phyloP scores from a whole-genome alignment of 1,140 invertebrate genomes.

The Gryon sp. region DNA sequence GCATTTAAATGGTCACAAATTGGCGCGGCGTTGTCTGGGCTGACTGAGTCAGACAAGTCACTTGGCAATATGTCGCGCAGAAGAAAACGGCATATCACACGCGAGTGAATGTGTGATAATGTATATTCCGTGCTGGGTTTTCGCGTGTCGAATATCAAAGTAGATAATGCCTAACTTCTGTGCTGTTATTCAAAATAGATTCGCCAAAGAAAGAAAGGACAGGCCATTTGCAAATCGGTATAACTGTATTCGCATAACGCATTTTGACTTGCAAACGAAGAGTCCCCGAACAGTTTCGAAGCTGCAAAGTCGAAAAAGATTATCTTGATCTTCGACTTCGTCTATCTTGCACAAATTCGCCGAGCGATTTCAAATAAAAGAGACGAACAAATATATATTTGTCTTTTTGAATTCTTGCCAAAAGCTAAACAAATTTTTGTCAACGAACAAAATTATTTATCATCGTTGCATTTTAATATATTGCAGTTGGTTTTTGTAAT shows the following conservation, averaged over 20 bases:
- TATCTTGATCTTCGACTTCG: conserved; percentile 39
- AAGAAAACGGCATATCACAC: conserved; percentile 19
- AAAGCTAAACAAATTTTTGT: conserved; percentile 28
- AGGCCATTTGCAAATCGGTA: conserved; percentile 20
- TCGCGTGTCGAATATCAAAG: conserved; percentile 66
- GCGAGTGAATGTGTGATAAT: conserved; percentile 43
- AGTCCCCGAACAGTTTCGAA: conserved; percentile 22
- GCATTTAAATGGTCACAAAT: conserved; percentile 55
- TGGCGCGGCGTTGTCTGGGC: no score
- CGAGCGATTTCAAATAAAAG: conserved; percentile 17
- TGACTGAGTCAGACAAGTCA: conserved; percentile 39
- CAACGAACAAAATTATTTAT: conserved; percentile 1
- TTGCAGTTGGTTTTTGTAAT: background rate
- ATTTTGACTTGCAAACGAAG: conserved; percentile 52
- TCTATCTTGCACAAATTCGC: conserved; percentile 33
- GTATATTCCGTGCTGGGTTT: conserved; percentile 48
- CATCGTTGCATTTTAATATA: background rate
- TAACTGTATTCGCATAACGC: conserved; percentile 23
- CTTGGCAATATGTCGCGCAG: conserved; percentile 56
- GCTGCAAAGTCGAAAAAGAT: conserved; percentile 49
- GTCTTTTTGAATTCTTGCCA: conserved; percentile 21
- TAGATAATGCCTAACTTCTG: conserved; percentile 32
- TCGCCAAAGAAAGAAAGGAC: conserved; percentile 26
- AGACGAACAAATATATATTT: conserved; percentile 27
- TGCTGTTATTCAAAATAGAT: conserved; percentile 40